These are phyloP conservation scores for Porites evermanni DNA, from an alignment of 92 coral and sea anemone species.

Conservation along the genomic window DNA sequence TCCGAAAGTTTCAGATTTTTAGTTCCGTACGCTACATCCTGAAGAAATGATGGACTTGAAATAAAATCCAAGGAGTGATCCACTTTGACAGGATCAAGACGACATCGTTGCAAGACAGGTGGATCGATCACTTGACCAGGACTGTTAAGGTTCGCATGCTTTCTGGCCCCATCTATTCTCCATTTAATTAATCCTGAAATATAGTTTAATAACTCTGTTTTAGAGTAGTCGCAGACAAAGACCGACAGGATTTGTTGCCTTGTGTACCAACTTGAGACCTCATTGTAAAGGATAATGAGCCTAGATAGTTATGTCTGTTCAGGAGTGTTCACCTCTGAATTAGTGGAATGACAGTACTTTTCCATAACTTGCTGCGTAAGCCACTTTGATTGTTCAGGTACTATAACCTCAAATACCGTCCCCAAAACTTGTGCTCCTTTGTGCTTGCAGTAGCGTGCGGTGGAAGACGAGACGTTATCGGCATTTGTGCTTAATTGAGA, in stretches of 20 bases:
- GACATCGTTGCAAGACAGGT: constrained; percentile 30
- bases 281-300: constrained; percentile 17
- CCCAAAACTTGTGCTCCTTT: constrained; percentile 43
- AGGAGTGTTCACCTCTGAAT: too few species aligned
- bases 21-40: constrained; percentile 77
- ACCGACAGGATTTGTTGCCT: constrained; percentile 45
- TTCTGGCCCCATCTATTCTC: constrained; percentile 54
- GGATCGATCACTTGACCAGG: constrained; percentile 50
- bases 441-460: constrained; percentile 31
- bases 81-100: constrained; percentile 45
- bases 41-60: constrained; percentile 57
- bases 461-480: constrained; percentile 32
- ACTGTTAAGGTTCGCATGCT: constrained; percentile 40
- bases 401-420: constrained; percentile 9
- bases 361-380: too few species aligned
- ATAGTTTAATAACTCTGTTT: constrained; percentile 34
- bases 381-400: too few species aligned
- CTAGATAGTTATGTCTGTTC: not conserved
- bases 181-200: constrained; percentile 49
- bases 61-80: constrained; percentile 58
- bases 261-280: constrained; percentile 32
- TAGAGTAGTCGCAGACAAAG: constrained; percentile 50
- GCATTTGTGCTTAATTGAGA: constrained; percentile 32
- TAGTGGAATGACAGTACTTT: too few species aligned
- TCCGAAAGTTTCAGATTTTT: constrained; percentile 58